Evolutionary conservation across 2,888 invertebrate species (phyloP), one percentile per base, ranked within the genome.

Genomic region (Griposia aprilina): DNA sequence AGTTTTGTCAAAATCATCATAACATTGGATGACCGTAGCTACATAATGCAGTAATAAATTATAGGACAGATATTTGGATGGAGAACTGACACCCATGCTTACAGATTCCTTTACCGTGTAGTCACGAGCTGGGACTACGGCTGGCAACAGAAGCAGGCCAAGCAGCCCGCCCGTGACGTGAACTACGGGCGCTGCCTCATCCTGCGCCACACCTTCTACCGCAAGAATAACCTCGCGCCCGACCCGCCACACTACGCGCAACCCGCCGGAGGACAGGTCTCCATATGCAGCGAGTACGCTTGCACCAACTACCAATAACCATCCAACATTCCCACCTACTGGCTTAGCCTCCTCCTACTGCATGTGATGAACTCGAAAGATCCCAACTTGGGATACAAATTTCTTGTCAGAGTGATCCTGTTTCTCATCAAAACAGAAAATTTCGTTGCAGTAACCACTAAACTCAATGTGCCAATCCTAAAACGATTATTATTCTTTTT

Each of bases 41-140:
- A 68, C 20, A 2, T 30, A 55, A 6, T 48, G 13, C 20, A 45
- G 11, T 57, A 20, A 48, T 17, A 60, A 60, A 60, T 23, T 0
- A 50, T 17, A n/a, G 36, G 20, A 20, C 20, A 59, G 15, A 45
- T 62, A 30, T 50, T 76, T 81, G 41, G n/a, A 73, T 45, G 20
- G 36, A 50, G 30, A 76, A 45, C 62, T 15, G 36, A 65, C 57
- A 45, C 71, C 8, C 50, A n/a, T 23, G 30, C n/a, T 82, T 77
- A 1, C 77, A 96, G 97, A 83, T 97, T 95, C 86, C 97, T 95
- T 87, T 97, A 97, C 88, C 97, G 97, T 7, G 93, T 97, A 88
- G 91, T 94, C 1, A 91, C 96, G 0, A 97, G 93, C 90, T 97
- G 96, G 94, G 96, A 96, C 87, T 97, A 97, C 92, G 97, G 97